Evolutionary conservation across 2,113 vertebrate species (phyloP), one percentile per base, ranked within the genome.

Genomic region (Phrynosoma platyrhinos): DNA sequence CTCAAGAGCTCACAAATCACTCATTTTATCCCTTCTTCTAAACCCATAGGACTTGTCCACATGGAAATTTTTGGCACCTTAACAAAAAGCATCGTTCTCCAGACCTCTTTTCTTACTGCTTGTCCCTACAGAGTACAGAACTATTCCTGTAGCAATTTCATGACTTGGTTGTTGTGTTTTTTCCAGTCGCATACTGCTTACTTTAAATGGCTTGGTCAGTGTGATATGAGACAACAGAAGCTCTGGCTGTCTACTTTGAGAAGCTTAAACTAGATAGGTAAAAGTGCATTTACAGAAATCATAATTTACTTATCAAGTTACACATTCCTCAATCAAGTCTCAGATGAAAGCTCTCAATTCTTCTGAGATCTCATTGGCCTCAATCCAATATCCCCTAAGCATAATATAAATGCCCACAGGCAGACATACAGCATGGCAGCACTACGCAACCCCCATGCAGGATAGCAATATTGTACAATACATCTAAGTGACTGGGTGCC

Each of bases 1-100:
- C 71, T 82, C 80, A 52, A 52, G 80, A 83, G 87, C 76, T 30
- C 58, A 83, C n/a, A 68, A 82, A 76, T 16, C 21, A 27, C 66
- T 78, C 58, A 62, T 42, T 20, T 66, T 66, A 53, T 78, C 18
- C 32, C 3, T 64, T 53, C 77, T 82, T 53, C 30, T 82, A 40
- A 76, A 40, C 40, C 21, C 36, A 36, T 36, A 36, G 36, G 36
- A 36, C 36, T 36, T 36, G 36, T 36, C 36, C 36, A 36, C 77
- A 62, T 13, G 40, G 69, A 32, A 13, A 32, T 16, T 75, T 80
- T 75, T 76, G 69, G 36, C 36, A 36, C 36, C 36, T 36, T 36
- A 36, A 36, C 36, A 36, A 36, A 36, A 36, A 36, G 36, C 58
- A 74, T 30, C 18, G 47, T 13, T 18, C 9, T 69, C 10, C 10